Conservation (phyloP, 2,113 vertebrate genomes). For the Drymodes brunneopygia region DNA sequence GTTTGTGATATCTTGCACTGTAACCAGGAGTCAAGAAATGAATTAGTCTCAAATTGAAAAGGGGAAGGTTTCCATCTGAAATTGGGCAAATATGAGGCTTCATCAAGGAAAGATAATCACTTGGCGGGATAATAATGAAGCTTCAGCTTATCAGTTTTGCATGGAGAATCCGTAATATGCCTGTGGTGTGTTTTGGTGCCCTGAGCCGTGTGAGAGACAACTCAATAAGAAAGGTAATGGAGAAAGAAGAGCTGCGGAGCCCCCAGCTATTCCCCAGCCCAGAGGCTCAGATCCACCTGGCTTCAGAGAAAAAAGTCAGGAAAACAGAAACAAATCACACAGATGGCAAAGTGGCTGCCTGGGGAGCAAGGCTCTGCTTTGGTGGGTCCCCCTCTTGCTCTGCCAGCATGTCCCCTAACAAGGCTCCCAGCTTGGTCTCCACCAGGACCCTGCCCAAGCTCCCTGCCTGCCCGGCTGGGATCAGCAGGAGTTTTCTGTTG, state of each 20-base stretch:
- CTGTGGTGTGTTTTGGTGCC: not conserved
- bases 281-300: not conserved
- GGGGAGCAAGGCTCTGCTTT: not conserved
- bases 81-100: constrained; percentile 66
- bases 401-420: not conserved
- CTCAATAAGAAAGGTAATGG: constrained; percentile 47
- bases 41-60: constrained; percentile 67
- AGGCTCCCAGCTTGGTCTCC: not conserved
- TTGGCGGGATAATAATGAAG: constrained; percentile 62
- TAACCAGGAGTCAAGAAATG: constrained; percentile 68
- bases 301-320: not conserved
- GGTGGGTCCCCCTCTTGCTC: fast-evolving
- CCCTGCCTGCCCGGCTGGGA: not conserved
- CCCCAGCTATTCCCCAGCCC: fast-evolving
- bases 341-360: not conserved
- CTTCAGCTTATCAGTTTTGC: constrained; percentile 60
- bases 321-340: not conserved
- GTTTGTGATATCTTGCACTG: constrained; percentile 64
- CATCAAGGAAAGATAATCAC: constrained; percentile 70
- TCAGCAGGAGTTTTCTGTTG: not conserved
- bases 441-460: too few relatives aligned
- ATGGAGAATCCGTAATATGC: constrained; percentile 62
- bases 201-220: not conserved
- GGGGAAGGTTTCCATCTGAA: constrained; percentile 64
- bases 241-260: not conserved